Evolutionary conservation across 2,888 invertebrate species (phyloP), one percentile per base, ranked within the genome.

Genomic region (Drosophila leonis): DNA sequence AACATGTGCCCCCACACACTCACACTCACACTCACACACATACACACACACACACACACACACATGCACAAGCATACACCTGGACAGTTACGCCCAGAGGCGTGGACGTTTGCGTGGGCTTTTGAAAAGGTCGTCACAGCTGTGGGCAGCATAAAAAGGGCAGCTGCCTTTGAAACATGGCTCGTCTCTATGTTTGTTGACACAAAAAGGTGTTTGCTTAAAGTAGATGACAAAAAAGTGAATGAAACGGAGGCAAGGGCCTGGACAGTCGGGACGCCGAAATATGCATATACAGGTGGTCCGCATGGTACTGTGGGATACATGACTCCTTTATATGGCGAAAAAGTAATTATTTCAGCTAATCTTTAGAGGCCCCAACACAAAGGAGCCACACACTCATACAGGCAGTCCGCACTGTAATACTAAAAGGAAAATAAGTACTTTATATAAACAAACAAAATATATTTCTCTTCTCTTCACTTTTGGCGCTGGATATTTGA

Each of bases 131-230:
- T 75, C 78, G 80, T 68, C 83, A 72, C 71, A 78, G 78, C 80
- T 80, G 75, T 67, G 69, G 73, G 64, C 69, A 59, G 70, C 78
- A 78, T 65, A 60, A 75, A 83, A 85, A 83, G 72, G 75, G 63
- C 83, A 85, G 80, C 78, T 78, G 71, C 70, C 69, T 67, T 70
- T 78, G 51, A 60, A 37, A 37, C 64, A 55, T 39, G 10, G 52
- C 39, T 31, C 29, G 60, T 61, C 52, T 61, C 42, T 49, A 20
- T 66, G 57, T 62, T 31, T 72, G 78, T 73, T 81, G 65, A 74
- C 82, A 76, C 68, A 72, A 69, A 73, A 78, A 76, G 87, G 80
- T 84, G 83, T 84, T 78, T 75, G 75, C 75, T 72, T 71, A 72
- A 72, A 81, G 81, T 75, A 76, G 65, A 74, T 74, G 70, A 49